A percentile compares a stretch with the other conserved stretches of the same genome.
These are phyloP conservation scores for Pseudeuparius sepicola DNA, from an alignment of 2,888 invertebrate genomes.

Conservation along the genomic window DNA sequence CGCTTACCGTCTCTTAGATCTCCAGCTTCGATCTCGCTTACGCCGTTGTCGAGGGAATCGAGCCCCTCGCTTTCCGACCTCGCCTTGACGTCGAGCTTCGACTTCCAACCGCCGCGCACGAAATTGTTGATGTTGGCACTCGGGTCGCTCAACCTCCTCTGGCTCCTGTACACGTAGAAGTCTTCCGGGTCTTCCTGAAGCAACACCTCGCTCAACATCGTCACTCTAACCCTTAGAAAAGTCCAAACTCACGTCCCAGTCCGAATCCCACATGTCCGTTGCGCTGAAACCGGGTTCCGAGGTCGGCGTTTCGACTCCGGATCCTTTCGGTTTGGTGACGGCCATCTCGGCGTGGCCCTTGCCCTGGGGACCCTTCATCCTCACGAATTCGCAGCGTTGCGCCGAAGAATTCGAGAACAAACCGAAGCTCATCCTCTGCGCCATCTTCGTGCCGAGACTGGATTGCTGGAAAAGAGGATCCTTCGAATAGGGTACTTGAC, in stretches of 20 bases:
- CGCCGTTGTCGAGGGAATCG: slow-evolving; percentile 72
- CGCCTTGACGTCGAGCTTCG: slow-evolving; percentile 56
- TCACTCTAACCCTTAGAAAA: no score
- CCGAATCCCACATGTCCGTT: slow-evolving; percentile 81
- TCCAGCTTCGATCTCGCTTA: slow-evolving; percentile 88
- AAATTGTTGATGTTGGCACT: slow-evolving; percentile 82
- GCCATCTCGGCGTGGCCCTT: slow-evolving; percentile 98
- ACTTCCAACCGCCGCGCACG: slow-evolving; percentile 73
- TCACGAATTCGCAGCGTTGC: slow-evolving; percentile 92
- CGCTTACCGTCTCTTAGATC: slow-evolving; percentile 85
- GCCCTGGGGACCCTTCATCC: slow-evolving; percentile 95
- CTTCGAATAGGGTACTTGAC: no score
- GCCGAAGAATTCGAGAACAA: slow-evolving; percentile 65
- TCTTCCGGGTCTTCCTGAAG: slow-evolving; percentile 69
- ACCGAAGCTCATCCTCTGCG: slow-evolving; percentile 91
- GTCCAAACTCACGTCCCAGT: slow-evolving; percentile 59
- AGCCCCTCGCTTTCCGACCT: slow-evolving; percentile 89
- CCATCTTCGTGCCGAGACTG: slow-evolving; percentile 87
- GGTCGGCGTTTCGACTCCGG: slow-evolving; percentile 89
- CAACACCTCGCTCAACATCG: no score
- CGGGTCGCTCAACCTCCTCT: slow-evolving; percentile 84
- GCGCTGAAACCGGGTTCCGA: slow-evolving; percentile 78
- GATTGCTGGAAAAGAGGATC: slow-evolving; percentile 56
- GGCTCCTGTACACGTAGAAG: slow-evolving; percentile 62
- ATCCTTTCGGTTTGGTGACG: slow-evolving; percentile 82